Evolutionary conservation across 2,113 vertebrate species (phyloP).

Genomic region (Caranx ignobilis): DNA sequence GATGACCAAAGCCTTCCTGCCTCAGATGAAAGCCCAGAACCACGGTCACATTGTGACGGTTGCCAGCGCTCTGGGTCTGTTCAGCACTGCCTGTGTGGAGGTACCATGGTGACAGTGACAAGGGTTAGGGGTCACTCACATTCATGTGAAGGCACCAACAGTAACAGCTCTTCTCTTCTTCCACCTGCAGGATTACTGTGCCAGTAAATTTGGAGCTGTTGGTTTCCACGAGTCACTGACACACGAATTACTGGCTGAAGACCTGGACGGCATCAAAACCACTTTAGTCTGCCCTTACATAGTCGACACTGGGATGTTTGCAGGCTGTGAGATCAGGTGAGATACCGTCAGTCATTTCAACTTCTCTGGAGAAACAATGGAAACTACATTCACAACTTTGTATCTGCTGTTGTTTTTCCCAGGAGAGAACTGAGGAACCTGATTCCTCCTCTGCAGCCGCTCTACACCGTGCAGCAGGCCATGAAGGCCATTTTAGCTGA

Average conservation of each 20-base stretch:
- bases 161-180: neutral
- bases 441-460: conserved; percentile 74
- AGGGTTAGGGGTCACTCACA: too few relatives aligned
- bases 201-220: conserved; percentile 82
- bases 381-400: neutral
- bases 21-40: conserved; percentile 71
- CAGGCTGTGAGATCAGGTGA: conserved; percentile 78
- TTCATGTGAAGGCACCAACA: too few relatives aligned
- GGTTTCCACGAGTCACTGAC: conserved; percentile 82
- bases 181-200: conserved; percentile 79
- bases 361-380: neutral
- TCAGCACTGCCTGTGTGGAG: conserved; percentile 78
- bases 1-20: conserved; percentile 80
- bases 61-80: conserved; percentile 73
- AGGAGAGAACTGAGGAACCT: conserved; percentile 74
- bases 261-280: conserved; percentile 77
- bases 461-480: conserved; percentile 77
- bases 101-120: conserved; percentile 34
- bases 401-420: neutral
- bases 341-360: neutral
- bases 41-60: conserved; percentile 71
- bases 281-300: conserved; percentile 82
- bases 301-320: conserved; percentile 79
- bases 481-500: conserved; percentile 76
- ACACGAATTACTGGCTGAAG: conserved; percentile 75